Evolutionary conservation across 2,888 invertebrate genomes (phyloP), one percentile per base, ranked within the genome.

Genomic region (Scaptodrosophila latifasciaeformis): DNA sequence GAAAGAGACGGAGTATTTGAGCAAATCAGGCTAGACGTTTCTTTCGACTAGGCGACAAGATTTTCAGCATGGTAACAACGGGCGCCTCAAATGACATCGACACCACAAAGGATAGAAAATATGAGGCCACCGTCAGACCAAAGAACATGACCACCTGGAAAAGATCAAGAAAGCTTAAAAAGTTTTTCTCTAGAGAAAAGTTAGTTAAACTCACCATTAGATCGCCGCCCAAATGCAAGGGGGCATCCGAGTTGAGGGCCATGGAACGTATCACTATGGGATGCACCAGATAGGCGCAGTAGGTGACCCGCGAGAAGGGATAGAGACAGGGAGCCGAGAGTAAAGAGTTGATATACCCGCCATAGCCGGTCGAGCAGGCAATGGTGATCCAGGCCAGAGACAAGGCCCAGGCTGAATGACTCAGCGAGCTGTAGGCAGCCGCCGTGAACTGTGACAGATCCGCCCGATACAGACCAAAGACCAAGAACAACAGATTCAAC

Each of bases 1-100:
- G 34, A 6, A 15, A 13, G n/a, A 2, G 2, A 34, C n/a, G 34
- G 3, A 17, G 6, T 17, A 13, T 17, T 2, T 10, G 37, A 5
- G 17, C 37, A 17, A 44, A 51, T 72, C 74, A 84, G 62, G 86
- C 77, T 62, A 86, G 61, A 54, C 85, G 83, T 67, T 87, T 87
- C 78, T 87, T 87, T 77, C 87, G 83, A 79, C 89, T 89, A 46
- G 90, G 91, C 6, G 90, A 87, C 35, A 90, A 71, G 60, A 92
- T 91, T 87, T 93, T 93, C 39, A 95, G 88, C 91, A 95, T 92
- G 56, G 93, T 92, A 65, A 95, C 94, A 47, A 93, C 90, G 40
- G 95, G 95, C 42, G 95, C 94, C 85, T 95, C 95, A 85, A 94
- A 95, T 1, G 93, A 90, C 54, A 95, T 87, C 1, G 95, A 95